Percentiles rank a stretch among this genome's conserved stretches.
These are phyloP conservation scores for Aurelia aurita complex sp. Pacific DNA, from an alignment of 30 jellyfish, hydroid and myxozoan genomes.

Conservation along the genomic window DNA sequence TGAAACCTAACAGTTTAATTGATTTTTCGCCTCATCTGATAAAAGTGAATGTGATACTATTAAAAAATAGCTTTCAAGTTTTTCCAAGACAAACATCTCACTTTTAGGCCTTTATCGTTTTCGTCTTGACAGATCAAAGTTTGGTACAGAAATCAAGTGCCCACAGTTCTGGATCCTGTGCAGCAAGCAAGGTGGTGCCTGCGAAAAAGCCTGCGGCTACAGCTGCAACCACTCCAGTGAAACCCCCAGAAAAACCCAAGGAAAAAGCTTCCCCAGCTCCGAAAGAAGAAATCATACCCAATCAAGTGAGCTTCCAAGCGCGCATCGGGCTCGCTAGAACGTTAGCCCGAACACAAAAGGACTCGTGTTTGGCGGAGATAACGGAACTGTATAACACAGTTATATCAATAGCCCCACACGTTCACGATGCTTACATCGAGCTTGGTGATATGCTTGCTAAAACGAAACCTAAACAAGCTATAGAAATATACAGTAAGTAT, in stretches of 20 bases:
- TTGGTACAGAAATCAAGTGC: not conserved
- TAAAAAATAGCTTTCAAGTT: too few species aligned
- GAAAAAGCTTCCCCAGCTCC: not conserved
- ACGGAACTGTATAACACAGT: conserved; percentile 51
- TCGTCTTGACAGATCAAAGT: too few species aligned
- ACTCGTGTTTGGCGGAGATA: conserved; percentile 22
- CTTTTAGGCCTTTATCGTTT: too few species aligned
- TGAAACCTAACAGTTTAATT: too few species aligned
- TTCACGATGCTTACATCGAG: conserved; percentile 83
- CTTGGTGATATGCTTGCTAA: conserved; percentile 66
- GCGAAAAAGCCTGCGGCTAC: not conserved
- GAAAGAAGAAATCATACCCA: not conserved
- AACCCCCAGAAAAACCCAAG: conserved; percentile 4
- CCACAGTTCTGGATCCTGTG: conserved; percentile 10
- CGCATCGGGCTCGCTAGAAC: conserved; percentile 87
- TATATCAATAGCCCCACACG: conserved; percentile 61
- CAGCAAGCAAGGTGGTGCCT: not conserved
- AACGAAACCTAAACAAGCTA: conserved; percentile 67
- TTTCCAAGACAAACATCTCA: too few species aligned
- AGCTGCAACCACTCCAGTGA: not conserved
- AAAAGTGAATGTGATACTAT: too few species aligned
- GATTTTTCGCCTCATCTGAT: too few species aligned
- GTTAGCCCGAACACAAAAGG: conserved; percentile 25
- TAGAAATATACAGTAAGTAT: conserved; percentile 57
- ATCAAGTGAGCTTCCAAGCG: conserved; percentile 48